Evolutionary conservation across 2,113 vertebrate species (phyloP).

Genomic region (Hemiprocne comata): DNA sequence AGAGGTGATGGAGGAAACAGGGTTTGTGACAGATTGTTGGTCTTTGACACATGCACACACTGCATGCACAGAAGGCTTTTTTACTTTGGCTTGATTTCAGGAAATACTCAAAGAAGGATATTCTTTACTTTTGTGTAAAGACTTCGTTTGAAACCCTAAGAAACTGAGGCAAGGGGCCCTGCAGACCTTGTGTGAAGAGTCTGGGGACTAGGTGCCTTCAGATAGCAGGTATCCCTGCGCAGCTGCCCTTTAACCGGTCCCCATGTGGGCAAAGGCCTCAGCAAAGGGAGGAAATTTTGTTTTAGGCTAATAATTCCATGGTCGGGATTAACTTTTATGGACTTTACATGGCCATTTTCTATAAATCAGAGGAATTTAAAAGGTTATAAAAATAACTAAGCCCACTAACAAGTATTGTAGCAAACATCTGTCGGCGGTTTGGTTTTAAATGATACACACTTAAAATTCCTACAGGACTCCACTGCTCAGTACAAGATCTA

Average conservation of each 20-base stretch:
- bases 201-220: neutral
- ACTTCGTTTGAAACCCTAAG: neutral
- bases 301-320: constrained; percentile 34
- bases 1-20: neutral
- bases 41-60: neutral
- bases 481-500: neutral
- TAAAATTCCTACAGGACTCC: constrained; percentile 35
- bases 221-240: neutral
- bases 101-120: neutral
- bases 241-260: neutral
- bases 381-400: constrained; percentile 63
- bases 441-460: constrained; percentile 3
- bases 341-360: constrained; percentile 51
- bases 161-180: neutral
- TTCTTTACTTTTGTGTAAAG: neutral
- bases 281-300: constrained; percentile 26
- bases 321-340: constrained; percentile 28
- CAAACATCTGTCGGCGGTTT: constrained; percentile 37
- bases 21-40: neutral
- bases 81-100: neutral
- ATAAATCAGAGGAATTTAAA: constrained; percentile 65
- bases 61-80: neutral
- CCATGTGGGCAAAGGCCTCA: neutral
- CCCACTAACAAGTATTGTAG: constrained; percentile 41
- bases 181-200: neutral